These are phyloP conservation scores for Paratilapia polleni DNA, from an alignment of 2,113 vertebrate genomes.

Conservation along the genomic window DNA sequence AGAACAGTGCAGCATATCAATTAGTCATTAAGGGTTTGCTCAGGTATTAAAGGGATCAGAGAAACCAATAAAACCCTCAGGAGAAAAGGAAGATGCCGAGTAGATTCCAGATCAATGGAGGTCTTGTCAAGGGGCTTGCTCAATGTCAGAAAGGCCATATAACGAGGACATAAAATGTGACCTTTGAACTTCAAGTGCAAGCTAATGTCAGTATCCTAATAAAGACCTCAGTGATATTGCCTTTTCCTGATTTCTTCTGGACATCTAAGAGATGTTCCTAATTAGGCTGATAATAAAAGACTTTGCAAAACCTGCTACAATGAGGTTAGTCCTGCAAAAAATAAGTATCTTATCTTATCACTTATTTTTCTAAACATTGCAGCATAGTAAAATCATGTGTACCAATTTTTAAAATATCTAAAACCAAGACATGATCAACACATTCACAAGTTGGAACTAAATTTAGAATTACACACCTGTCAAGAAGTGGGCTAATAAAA, in stretches of 20 bases:
- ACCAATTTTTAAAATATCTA: not conserved
- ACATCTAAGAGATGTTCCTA: not conserved
- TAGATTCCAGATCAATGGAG: constrained; percentile 61
- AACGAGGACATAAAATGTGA: constrained; percentile 46
- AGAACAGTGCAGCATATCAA: constrained; percentile 77
- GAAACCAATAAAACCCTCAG: constrained; percentile 65
- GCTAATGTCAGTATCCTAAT: constrained; percentile 38
- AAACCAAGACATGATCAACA: too few species aligned
- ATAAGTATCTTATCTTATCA: not conserved
- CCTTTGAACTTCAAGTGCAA: constrained; percentile 55
- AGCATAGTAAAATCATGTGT: not conserved
- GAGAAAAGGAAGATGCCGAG: constrained; percentile 46
- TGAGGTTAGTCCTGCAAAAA: not conserved
- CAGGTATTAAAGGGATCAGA: constrained; percentile 78
- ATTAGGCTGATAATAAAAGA: not conserved
- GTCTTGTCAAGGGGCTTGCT: constrained; percentile 37
- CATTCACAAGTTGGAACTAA: too few species aligned
- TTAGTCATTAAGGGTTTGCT: constrained; percentile 77
- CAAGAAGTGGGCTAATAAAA: too few species aligned
- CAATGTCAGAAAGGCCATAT: constrained; percentile 37
- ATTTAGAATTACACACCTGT: too few species aligned
- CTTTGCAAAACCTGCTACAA: not conserved
- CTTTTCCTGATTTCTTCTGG: not conserved
- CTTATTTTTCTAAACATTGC: not conserved
- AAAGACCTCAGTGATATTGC: constrained; percentile 16